Percentiles rank a stretch among this genome's conserved stretches.
These are phyloP conservation scores for Dendropsophus ebraccatus DNA, from an alignment of 2,113 vertebrate species.

Conservation along the genomic window DNA sequence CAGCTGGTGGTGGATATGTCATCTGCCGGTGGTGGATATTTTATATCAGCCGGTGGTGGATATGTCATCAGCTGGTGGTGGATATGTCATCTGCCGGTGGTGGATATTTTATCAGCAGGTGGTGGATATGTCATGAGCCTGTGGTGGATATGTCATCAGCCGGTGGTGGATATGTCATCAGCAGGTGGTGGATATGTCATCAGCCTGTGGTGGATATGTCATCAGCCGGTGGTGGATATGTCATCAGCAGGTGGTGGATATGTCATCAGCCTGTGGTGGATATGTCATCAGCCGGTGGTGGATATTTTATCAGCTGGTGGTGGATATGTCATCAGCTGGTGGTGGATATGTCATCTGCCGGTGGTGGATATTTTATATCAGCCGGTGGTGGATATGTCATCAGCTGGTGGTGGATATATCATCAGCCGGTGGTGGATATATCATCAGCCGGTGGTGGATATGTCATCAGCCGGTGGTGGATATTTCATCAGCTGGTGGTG, in stretches of 20 bases:
- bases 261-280: too few relatives aligned
- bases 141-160: conserved; percentile 47
- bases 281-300: conserved; percentile 47
- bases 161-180: conserved; percentile 48
- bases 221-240: conserved; percentile 44
- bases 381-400: conserved; percentile 48
- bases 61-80: conserved; percentile 47
- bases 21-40: too few relatives aligned
- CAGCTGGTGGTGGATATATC: conserved; percentile 47
- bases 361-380: too few relatives aligned
- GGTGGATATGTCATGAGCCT: conserved; percentile 43
- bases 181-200: conserved; percentile 48
- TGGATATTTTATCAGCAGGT: conserved; percentile 43
- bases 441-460: conserved; percentile 47
- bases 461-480: conserved; percentile 49
- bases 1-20: conserved; percentile 47
- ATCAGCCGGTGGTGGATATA: conserved; percentile 44
- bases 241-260: conserved; percentile 47
- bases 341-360: conserved; percentile 46
- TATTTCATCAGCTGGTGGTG: conserved; percentile 47
- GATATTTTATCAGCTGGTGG: conserved; percentile 48
- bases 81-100: conserved; percentile 49
- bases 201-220: conserved; percentile 45
- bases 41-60: conserved; percentile 47
- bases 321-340: conserved; percentile 44